phyloP scores from a whole-genome alignment of 2,888 invertebrate genomes.

The Drosophila percnosoma region DNA sequence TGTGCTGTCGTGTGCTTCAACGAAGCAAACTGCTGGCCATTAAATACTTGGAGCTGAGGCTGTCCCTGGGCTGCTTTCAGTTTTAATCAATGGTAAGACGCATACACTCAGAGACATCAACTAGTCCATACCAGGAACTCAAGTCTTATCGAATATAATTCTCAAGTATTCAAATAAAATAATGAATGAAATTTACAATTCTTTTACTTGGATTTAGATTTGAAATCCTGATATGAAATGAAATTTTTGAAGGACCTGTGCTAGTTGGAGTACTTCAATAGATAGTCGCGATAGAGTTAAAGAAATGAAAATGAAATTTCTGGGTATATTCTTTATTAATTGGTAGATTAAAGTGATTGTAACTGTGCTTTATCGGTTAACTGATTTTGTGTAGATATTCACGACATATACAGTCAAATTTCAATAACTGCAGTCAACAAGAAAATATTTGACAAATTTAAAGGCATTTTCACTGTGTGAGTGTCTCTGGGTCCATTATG shows the following conservation, averaged over 20 bases:
- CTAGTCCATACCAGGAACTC: not conserved
- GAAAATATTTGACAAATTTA: not conserved
- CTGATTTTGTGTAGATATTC: not conserved
- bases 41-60: not conserved
- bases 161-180: not conserved
- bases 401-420: too few relatives aligned
- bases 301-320: not conserved
- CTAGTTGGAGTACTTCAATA: not conserved
- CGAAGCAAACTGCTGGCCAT: slow-evolving; percentile 1
- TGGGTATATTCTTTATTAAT: not conserved
- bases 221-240: not conserved
- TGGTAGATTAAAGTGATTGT: not conserved
- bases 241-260: not conserved
- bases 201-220: not conserved
- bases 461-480: not conserved
- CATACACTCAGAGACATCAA: not conserved
- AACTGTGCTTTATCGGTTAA: not conserved
- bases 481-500: not conserved
- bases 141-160: not conserved
- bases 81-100: slow-evolving; percentile 9
- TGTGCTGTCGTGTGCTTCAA: slow-evolving; percentile 30
- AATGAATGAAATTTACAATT: not conserved
- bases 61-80: slow-evolving; percentile 29
- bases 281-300: not conserved
- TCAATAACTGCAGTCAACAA: not conserved